Evolutionary conservation across 1,140 invertebrate species (phyloP).

Genomic region (Aphis craccivora): DNA sequence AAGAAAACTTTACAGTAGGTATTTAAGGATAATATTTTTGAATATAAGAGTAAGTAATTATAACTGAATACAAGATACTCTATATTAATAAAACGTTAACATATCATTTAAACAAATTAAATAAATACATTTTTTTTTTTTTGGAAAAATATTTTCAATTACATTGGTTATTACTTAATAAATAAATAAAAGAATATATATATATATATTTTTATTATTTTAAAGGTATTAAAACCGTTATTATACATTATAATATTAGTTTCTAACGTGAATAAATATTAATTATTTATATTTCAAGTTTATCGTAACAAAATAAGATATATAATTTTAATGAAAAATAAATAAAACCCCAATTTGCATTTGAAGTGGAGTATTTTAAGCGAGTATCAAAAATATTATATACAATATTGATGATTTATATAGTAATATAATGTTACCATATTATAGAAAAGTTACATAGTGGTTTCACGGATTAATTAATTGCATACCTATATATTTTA

Average conservation of each 20-base stretch:
- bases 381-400: not conserved
- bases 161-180: not conserved
- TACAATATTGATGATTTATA: not conserved
- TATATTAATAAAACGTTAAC: not conserved
- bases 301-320: not conserved
- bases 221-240: not conserved
- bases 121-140: not conserved
- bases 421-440: not conserved
- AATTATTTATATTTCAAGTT: not conserved
- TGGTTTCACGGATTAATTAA: too few relatives aligned
- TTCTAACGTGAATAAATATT: not conserved
- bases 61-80: not conserved
- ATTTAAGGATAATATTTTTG: not conserved
- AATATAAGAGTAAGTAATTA: not conserved
- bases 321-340: not conserved
- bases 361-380: not conserved
- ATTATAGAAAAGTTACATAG: too few relatives aligned
- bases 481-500: not conserved
- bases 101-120: not conserved
- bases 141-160: not conserved
- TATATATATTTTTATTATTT: not conserved
- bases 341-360: not conserved
- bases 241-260: not conserved
- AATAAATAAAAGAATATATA: not conserved
- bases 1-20: not conserved